A percentile compares a stretch with the other conserved stretches of the same genome.
Evolutionary conservation across 1,140 invertebrate genomes (phyloP).

Genomic region (Diplogasteroides magnus): DNA sequence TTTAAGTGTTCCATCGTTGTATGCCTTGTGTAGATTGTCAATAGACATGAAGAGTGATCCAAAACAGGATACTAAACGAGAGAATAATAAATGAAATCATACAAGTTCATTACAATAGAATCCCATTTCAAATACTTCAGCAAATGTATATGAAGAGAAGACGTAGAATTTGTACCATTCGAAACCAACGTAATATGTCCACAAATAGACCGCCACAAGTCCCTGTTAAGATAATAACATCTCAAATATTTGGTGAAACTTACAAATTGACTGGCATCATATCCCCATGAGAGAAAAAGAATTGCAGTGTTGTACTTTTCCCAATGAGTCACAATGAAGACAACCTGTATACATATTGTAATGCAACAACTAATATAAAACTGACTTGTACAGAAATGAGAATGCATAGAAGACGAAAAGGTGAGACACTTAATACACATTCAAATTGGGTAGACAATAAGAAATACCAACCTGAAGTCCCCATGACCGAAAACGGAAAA

Average conservation of each 20-base stretch:
- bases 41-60: conserved; percentile 46
- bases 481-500: conserved; percentile 60
- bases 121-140: conserved; percentile 37
- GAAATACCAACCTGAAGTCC: conserved; percentile 35
- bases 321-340: conserved; percentile 62
- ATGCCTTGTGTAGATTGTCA: conserved; percentile 48
- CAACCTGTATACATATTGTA: conserved; percentile 57
- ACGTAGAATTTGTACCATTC: conserved; percentile 45
- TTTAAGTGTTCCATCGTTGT: conserved; percentile 48
- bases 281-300: conserved; percentile 62
- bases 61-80: conserved; percentile 41
- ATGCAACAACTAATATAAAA: no score
- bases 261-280: conserved; percentile 61
- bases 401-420: conserved; percentile 47
- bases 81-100: background rate
- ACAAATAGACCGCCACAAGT: conserved; percentile 45
- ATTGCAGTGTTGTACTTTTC: conserved; percentile 63
- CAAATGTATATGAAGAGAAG: conserved; percentile 38
- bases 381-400: background rate
- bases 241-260: conserved; percentile 27
- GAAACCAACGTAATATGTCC: conserved; percentile 44
- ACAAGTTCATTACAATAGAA: conserved; percentile 39
- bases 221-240: conserved; percentile 37
- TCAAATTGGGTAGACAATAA: conserved; percentile 10
- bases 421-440: conserved; percentile 53